These are phyloP conservation scores for Pinctada fucata DNA, from an alignment of 2,888 invertebrate genomes.

Conservation along the genomic window DNA sequence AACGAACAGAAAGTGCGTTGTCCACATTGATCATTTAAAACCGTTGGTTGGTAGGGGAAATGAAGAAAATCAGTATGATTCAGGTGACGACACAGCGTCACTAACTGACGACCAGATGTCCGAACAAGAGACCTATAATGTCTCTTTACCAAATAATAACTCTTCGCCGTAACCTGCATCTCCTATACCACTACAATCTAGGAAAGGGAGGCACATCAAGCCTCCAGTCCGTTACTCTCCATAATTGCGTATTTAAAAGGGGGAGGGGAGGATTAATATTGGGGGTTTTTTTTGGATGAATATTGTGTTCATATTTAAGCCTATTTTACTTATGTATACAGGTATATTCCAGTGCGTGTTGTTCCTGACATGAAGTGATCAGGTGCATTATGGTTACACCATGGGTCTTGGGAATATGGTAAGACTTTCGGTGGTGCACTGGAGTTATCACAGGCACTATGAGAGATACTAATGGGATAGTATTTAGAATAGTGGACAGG, in stretches of 20 bases:
- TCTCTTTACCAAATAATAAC: not conserved
- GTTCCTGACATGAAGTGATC: too few relatives aligned
- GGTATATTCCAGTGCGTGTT: too few relatives aligned
- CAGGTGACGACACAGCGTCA: not conserved
- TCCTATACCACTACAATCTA: not conserved
- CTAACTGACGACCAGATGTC: not conserved
- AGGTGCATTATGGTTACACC: too few relatives aligned
- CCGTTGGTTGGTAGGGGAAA: constrained; percentile 6
- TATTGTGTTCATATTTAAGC: too few relatives aligned
- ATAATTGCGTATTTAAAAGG: not conserved
- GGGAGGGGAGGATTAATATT: too few relatives aligned
- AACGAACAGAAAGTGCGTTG: not conserved
- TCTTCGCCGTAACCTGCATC: not conserved
- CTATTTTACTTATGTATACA: too few relatives aligned
- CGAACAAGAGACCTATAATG: not conserved
- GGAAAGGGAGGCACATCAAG: not conserved
- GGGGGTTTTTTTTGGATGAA: too few relatives aligned
- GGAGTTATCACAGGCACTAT: too few relatives aligned
- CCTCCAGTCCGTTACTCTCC: not conserved
- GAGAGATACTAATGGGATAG: too few relatives aligned
- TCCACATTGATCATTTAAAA: constrained; percentile 32
- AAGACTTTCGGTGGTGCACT: too few relatives aligned
- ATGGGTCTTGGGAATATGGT: too few relatives aligned
- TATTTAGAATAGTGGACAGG: too few relatives aligned
- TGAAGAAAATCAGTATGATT: constrained; percentile 6